Base-by-base conservation (phyloP, 2,888 invertebrate species). In the Calliphora vomitoria region DNA sequence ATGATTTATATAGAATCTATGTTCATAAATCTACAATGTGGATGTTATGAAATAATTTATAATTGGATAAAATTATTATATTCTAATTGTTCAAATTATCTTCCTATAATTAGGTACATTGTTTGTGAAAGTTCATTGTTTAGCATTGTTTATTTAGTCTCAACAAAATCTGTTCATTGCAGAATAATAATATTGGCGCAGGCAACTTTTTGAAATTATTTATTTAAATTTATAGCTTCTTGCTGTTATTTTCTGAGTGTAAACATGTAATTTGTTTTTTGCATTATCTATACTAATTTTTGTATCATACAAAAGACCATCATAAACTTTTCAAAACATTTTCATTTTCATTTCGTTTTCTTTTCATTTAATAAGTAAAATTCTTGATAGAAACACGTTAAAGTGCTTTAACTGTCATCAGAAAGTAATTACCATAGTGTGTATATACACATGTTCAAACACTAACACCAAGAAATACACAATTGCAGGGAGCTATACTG, bases 351-450 rank as follows among this genome's bases (percentile, higher is more conserved):
- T 64, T 75, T 35, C 11, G 41, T 58, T 18, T 53, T 38, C 25
- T 38, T 31, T 69, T 69, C 55, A 55, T 69, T 69, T 10, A 18
- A 31, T 31, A 44, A 44, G 55, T 2, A 41, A 50, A 69, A 69
- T 4, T 31, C 68, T 58, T 44, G 8, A 55, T 31, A 18, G n/a
- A 82, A 60, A 50, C 25, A 41, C 47, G 18, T 50, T 76, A 79
- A 84, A 79, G 66, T 44, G 72, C 58, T 84, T 84, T 38, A 79
- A 80, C 64, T 80, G 79, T 68, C 84, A 80, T 85, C 68, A 74
- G 60, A 84, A 79, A 68, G 64, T 74, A 74, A 60, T 74, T 74
- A 72, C 35, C 66, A 72, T 72, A 72, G 38, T 20, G 66, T 50
- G 44, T 44, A 58, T 20, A 41, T 13, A 60, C 62, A 62, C n/a